A percentile compares a stretch with the other conserved stretches of the same genome.
phyloP scores from a whole-genome alignment of 1,140 invertebrate species.

The Drosophila carrolli region DNA sequence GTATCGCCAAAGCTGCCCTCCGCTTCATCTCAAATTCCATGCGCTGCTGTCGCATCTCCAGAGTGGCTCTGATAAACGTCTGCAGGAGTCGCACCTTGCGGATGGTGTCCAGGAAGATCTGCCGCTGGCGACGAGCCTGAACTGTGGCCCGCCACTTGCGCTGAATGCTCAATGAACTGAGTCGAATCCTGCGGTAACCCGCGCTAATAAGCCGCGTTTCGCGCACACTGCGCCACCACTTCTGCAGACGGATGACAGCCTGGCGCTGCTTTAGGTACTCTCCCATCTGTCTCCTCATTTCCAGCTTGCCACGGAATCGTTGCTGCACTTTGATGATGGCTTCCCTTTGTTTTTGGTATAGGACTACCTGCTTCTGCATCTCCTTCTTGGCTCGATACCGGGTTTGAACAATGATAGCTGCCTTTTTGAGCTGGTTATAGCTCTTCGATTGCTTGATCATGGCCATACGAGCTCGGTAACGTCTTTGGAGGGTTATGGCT shows the following conservation, averaged over 20 bases:
- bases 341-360: constrained; percentile 59
- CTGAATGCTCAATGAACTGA: constrained; percentile 73
- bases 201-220: constrained; percentile 57
- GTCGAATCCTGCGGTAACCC: constrained; percentile 58
- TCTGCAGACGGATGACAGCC: constrained; percentile 61
- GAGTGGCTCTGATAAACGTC: constrained; percentile 68
- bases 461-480: constrained; percentile 32
- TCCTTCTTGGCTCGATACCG: constrained; percentile 43
- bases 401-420: constrained; percentile 42
- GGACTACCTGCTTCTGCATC: constrained; percentile 47
- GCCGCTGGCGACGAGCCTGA: constrained; percentile 52
- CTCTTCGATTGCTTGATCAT: constrained; percentile 37
- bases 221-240: constrained; percentile 62
- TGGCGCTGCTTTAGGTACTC: constrained; percentile 37
- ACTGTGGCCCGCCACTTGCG: constrained; percentile 57
- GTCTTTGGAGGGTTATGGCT: constrained; percentile 44
- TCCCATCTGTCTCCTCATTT: constrained; percentile 46
- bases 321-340: constrained; percentile 53
- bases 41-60: constrained; percentile 53
- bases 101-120: constrained; percentile 67
- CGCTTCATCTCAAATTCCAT: constrained; percentile 81
- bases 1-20: constrained; percentile 84
- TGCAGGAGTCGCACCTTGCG: constrained; percentile 81
- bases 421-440: constrained; percentile 21
- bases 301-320: constrained; percentile 37